phyloP scores from a whole-genome alignment of 1,140 invertebrate species.

The Drosophila burlai region DNA sequence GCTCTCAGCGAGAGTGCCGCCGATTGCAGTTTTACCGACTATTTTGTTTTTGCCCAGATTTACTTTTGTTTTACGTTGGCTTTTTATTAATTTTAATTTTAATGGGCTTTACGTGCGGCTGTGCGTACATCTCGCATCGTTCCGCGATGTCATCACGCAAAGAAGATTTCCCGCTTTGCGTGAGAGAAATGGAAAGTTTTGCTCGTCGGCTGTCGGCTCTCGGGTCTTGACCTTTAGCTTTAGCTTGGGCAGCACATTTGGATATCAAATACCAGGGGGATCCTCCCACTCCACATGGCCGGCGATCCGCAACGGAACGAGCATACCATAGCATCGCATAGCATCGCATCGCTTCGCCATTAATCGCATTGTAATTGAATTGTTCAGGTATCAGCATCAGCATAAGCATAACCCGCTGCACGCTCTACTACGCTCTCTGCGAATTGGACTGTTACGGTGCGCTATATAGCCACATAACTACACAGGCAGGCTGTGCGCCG shows the following conservation, averaged over 20 bases:
- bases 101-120: no score
- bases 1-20: no score
- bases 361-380: constrained; percentile 79
- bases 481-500: constrained; percentile 3
- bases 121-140: no score
- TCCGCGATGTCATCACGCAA: no score
- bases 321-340: constrained; percentile 51
- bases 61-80: no score
- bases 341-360: constrained; percentile 67
- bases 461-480: constrained; percentile 50
- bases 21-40: no score
- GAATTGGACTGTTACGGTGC: constrained; percentile 78
- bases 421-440: constrained; percentile 67
- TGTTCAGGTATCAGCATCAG: constrained; percentile 57
- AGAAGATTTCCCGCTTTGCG: no score
- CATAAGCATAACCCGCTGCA: constrained; percentile 72
- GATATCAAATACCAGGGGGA: constrained; percentile 8
- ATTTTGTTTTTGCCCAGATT: no score
- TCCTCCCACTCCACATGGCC: constrained; percentile 34
- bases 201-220: no score
- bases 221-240: no score
- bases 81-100: no score
- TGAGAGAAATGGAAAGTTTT: no score
- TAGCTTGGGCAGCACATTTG: constrained; percentile 25
- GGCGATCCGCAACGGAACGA: constrained; percentile 59